phyloP scores from a whole-genome alignment of 1,140 invertebrate genomes.

The Berghia stephanieae region DNA sequence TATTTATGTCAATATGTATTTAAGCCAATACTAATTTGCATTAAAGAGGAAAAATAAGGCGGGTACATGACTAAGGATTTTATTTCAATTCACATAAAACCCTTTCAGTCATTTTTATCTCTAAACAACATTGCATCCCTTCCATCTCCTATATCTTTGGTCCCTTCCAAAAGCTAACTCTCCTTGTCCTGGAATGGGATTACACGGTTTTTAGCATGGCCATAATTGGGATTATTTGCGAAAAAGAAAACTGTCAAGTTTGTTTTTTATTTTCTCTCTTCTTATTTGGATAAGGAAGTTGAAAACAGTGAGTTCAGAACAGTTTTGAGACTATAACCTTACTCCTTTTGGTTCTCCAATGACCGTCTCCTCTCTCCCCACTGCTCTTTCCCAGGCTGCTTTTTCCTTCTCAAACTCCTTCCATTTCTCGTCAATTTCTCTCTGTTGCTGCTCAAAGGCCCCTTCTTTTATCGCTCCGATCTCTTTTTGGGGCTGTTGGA shows the following conservation, averaged over 20 bases:
- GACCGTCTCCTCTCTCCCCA: conserved; percentile 56
- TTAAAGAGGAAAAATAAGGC: too few relatives aligned
- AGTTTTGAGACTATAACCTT: conserved; percentile 35
- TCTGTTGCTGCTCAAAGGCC: conserved; percentile 78
- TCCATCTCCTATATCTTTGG: conserved; percentile 3
- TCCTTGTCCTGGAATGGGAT: neutral
- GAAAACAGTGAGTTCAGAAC: neutral
- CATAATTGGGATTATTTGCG: too few relatives aligned
- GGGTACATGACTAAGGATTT: too few relatives aligned
- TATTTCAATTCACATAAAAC: too few relatives aligned
- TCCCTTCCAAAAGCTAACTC: neutral
- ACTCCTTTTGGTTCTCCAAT: conserved; percentile 62
- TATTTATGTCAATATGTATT: too few relatives aligned
- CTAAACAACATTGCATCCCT: too few relatives aligned
- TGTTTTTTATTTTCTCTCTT: neutral
- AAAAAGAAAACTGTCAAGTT: neutral
- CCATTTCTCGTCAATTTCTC: conserved; percentile 90
- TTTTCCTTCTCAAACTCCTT: conserved; percentile 88
- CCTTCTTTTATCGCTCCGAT: conserved; percentile 66
- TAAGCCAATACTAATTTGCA: too few relatives aligned
- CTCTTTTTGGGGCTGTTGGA: conserved; percentile 66
- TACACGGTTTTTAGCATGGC: too few relatives aligned
- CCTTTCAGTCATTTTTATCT: too few relatives aligned
- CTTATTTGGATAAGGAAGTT: neutral
- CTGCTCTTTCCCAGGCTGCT: conserved; percentile 83